phyloP scores from a whole-genome alignment of 2,113 vertebrate species.

The Aptenodytes patagonicus region DNA sequence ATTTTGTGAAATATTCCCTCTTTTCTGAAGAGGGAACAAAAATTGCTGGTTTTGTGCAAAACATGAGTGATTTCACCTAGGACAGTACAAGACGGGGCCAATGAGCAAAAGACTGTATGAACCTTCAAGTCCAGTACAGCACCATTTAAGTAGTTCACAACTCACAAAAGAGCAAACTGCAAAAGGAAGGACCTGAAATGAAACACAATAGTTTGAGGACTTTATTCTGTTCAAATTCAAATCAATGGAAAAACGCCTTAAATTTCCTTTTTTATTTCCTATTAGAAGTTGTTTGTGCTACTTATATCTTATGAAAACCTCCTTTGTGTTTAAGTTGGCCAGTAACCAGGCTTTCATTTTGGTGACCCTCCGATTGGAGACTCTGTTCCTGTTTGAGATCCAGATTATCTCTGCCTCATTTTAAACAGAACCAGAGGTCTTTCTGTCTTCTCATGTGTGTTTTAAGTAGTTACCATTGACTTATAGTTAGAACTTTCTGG shows the following conservation, averaged over 20 bases:
- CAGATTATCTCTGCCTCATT: not conserved
- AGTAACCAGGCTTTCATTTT: not conserved
- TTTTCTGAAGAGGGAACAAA: not conserved
- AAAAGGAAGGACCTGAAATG: not conserved
- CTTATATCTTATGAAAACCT: not conserved
- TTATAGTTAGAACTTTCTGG: not conserved
- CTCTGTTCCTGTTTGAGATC: not conserved
- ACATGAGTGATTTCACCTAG: not conserved
- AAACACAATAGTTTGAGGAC: not conserved
- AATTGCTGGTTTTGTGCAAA: not conserved
- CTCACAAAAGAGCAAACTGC: not conserved
- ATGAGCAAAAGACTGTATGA: not conserved
- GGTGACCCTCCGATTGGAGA: not conserved
- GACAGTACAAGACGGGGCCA: not conserved
- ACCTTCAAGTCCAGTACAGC: not conserved
- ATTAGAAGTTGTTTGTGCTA: not conserved
- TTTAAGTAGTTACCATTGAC: not conserved
- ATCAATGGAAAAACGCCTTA: not conserved
- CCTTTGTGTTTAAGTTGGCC: not conserved
- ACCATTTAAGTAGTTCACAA: not conserved
- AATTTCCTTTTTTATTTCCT: not conserved
- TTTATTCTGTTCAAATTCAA: not conserved
- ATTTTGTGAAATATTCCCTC: not conserved
- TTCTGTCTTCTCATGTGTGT: not conserved
- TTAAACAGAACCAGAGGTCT: not conserved